These are phyloP conservation scores for Ceratina calcarata DNA, from an alignment of 1,140 invertebrate species.

Conservation along the genomic window DNA sequence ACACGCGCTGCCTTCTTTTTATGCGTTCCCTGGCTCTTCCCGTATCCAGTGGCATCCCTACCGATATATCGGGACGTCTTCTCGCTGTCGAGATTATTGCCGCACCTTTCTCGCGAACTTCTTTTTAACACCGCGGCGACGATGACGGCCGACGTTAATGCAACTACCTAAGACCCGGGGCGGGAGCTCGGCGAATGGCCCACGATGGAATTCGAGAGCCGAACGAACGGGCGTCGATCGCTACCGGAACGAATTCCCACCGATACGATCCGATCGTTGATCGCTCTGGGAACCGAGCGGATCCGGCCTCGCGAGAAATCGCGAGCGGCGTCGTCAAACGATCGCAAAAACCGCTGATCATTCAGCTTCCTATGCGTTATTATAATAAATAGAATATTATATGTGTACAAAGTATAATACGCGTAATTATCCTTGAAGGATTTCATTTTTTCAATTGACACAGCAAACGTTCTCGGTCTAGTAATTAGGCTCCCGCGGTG, in stretches of 20 bases:
- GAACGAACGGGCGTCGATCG: slow-evolving; percentile 40
- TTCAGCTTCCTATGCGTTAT: too few relatives aligned
- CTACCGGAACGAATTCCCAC: slow-evolving; percentile 47
- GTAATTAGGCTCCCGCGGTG: slow-evolving; percentile 58
- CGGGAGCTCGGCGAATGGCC: neutral
- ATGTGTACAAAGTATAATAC: too few relatives aligned
- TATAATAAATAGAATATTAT: too few relatives aligned
- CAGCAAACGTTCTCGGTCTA: slow-evolving; percentile 7
- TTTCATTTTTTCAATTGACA: too few relatives aligned
- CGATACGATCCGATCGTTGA: slow-evolving; percentile 37
- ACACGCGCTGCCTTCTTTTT: slow-evolving; percentile 41
- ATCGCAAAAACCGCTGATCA: neutral
- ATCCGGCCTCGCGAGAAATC: slow-evolving; percentile 18
- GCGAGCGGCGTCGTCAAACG: neutral
- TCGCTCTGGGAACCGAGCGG: slow-evolving; percentile 6
- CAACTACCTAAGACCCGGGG: slow-evolving; percentile 14
- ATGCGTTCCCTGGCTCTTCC: slow-evolving; percentile 1
- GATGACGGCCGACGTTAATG: slow-evolving; percentile 54
- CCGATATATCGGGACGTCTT: slow-evolving; percentile 12
- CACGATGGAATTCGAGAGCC: slow-evolving; percentile 29
- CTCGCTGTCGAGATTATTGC: slow-evolving; percentile 55
- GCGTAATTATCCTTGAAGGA: too few relatives aligned
- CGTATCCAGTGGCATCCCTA: slow-evolving; percentile 3
- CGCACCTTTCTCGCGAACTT: neutral
- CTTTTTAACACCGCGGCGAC: slow-evolving; percentile 5